Base-by-base conservation (phyloP, 2,113 vertebrate species). In the Passer montanus region DNA sequence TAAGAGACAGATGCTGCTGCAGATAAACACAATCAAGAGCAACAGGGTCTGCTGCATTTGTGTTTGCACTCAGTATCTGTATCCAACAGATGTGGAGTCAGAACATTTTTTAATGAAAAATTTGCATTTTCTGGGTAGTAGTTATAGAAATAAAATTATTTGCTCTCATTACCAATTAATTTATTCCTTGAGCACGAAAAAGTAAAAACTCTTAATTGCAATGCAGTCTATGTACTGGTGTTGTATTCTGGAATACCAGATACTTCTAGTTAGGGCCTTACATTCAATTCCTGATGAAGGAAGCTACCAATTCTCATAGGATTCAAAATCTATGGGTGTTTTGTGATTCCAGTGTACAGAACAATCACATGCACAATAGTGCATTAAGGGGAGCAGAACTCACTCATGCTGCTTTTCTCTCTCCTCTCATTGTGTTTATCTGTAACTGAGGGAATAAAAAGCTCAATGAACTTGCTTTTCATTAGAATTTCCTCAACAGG, bases 321-420 rank as follows among this genome's bases (percentile, higher is more conserved):
- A 63, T 39, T 87, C 7, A 66, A 66, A 85, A 56, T 39, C 58
- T 79, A 44, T 15, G 46, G 26, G 14, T 64, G 59, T 84, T 95
- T 63, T 72, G 78, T 76, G 55, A 64, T 93, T 78, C 15, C 50
- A 33, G 22, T 10, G 52, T 72, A 79, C 53, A 79, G 74, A 87
- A 52, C 78, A 93, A 77, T 73, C 75, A 53, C n/a, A 52, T 3
- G 66, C 74, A 91, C 74, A 91, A 79, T 24, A 79, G 74, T 75
- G 78, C 81, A 68, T 60, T 93, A 84, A 82, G 23, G 37, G 37
- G 21, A 91, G 49, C 9, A 94, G 74, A 91, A 87, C 60, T 89
- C 74, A 67, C 60, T 93, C 76, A 72, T 30, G 78, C 46, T 84
- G 64, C 84, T 95, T 92, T 93, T 77, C 76, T 92, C 76, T 88